These are phyloP conservation scores for Smittia sp. DNA, from an alignment of 2,888 invertebrate species.

Conservation along the genomic window DNA sequence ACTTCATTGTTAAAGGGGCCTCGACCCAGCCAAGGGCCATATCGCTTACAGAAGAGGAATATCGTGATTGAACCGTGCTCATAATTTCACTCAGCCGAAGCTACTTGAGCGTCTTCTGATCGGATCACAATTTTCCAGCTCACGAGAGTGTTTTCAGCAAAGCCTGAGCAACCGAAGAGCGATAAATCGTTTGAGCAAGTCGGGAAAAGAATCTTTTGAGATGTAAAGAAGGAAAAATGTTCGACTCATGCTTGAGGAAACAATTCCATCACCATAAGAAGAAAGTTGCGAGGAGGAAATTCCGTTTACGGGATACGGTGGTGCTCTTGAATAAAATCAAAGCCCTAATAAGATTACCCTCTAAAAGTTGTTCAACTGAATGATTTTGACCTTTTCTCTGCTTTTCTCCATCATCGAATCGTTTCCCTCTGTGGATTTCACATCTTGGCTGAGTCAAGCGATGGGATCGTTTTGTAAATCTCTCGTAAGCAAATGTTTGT, in stretches of 20 bases:
- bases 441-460: not conserved
- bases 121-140: not conserved
- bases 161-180: too few species aligned
- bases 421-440: not conserved
- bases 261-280: conserved; percentile 13
- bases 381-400: conserved; percentile 37
- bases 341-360: conserved; percentile 30
- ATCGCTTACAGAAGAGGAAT: too few species aligned
- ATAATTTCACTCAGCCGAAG: too few species aligned
- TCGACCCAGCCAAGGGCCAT: too few species aligned
- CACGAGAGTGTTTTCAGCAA: not conserved
- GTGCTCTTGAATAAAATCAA: conserved; percentile 9
- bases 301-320: not conserved
- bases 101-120: not conserved
- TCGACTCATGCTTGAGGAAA: conserved; percentile 24
- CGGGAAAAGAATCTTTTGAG: not conserved
- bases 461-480: conserved; percentile 11
- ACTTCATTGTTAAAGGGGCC: too few species aligned
- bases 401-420: conserved; percentile 14
- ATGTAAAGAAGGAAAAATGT: not conserved
- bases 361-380: conserved; percentile 34
- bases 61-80: too few species aligned
- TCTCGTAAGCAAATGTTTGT: not conserved
- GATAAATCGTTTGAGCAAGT: not conserved
- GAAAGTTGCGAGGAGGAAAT: not conserved